Conservation (phyloP, 2,888 invertebrate species). For the Phyllotreta striolata region DNA sequence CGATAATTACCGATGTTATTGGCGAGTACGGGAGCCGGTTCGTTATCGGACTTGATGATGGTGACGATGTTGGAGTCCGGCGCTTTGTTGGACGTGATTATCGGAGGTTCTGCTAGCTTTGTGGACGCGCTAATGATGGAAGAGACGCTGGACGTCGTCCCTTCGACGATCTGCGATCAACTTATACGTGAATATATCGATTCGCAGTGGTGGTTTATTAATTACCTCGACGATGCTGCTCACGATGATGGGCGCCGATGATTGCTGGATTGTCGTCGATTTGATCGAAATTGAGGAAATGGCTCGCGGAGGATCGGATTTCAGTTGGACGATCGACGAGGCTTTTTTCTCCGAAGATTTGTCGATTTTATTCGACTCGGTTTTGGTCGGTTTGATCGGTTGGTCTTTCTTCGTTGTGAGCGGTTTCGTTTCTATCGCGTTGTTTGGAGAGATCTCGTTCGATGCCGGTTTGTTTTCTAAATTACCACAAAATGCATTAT, state of each 20-base stretch:
- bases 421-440: constrained; percentile 57
- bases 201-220: background rate
- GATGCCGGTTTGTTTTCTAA: constrained; percentile 38
- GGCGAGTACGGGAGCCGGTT: constrained; percentile 68
- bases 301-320: constrained; percentile 44
- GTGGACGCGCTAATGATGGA: constrained; percentile 55
- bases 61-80: constrained; percentile 53
- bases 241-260: constrained; percentile 50
- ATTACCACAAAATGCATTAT: constrained; percentile 25
- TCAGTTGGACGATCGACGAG: constrained; percentile 53
- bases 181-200: constrained; percentile 7
- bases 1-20: constrained; percentile 35
- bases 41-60: constrained; percentile 61
- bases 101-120: constrained; percentile 50
- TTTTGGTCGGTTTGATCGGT: constrained; percentile 61
- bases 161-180: constrained; percentile 38
- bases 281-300: constrained; percentile 66
- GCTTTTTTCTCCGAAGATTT: constrained; percentile 61
- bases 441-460: constrained; percentile 50
- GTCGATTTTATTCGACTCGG: constrained; percentile 59
- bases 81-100: constrained; percentile 63
- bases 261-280: constrained; percentile 62
- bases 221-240: constrained; percentile 46
- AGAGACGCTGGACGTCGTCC: constrained; percentile 32
- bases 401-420: constrained; percentile 29